Evolutionary conservation across 1,140 invertebrate species (phyloP).

Genomic region (Panagrolaimus sp.): DNA sequence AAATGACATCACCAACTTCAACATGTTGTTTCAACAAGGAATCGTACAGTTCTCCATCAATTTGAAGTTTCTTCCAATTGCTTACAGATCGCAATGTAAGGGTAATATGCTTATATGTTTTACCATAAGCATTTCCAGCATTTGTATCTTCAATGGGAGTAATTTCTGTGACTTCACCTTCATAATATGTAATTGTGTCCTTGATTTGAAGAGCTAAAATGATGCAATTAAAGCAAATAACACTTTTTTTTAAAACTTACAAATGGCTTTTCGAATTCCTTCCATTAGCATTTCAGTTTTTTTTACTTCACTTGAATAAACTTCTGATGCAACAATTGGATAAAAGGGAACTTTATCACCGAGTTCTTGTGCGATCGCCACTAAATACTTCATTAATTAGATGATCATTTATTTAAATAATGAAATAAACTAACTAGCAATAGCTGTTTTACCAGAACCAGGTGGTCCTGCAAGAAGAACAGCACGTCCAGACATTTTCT

Average conservation of each 20-base stretch:
- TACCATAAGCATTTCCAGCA: constrained; percentile 92
- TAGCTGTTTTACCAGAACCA: constrained; percentile 79
- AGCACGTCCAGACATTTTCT: constrained; percentile 96
- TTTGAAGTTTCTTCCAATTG: constrained; percentile 92
- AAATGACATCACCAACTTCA: constrained; percentile 96
- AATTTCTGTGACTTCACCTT: constrained; percentile 97
- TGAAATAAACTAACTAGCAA: no score
- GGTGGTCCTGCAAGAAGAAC: constrained; percentile 91
- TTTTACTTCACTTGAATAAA: constrained; percentile 98
- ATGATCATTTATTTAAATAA: no score
- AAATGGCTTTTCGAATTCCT: constrained; percentile 94
- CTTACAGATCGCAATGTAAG: constrained; percentile 95
- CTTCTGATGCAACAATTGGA: constrained; percentile 98
- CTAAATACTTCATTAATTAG: no score
- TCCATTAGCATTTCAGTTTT: constrained; percentile 99
- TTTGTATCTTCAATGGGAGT: constrained; percentile 95
- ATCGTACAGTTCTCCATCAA: constrained; percentile 97
- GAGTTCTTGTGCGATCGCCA: constrained; percentile 94
- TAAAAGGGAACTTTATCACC: constrained; percentile 98
- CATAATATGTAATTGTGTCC: constrained; percentile 98
- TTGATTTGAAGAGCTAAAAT: constrained; percentile 64
- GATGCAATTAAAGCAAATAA: constrained; percentile 23
- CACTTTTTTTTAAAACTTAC: no score
- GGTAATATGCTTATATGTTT: constrained; percentile 92
- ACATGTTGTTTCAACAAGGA: constrained; percentile 91